Conservation (phyloP, 2,888 invertebrate species). For the Lapara coniferarum region DNA sequence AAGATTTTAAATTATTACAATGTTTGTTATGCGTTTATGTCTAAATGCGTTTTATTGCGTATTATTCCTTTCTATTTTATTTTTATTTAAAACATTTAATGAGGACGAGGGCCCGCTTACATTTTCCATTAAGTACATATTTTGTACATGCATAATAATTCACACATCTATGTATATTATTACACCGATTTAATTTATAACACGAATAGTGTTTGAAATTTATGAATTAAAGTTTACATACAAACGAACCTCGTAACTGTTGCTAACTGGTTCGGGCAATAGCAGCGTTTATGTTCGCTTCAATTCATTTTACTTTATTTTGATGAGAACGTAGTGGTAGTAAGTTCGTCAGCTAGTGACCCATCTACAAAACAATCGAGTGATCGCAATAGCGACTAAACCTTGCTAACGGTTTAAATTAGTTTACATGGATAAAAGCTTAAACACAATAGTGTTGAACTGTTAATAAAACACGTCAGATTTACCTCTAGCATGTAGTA, state of each 20-base stretch:
- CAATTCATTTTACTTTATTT: neutral
- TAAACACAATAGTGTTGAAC: neutral
- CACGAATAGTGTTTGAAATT: neutral
- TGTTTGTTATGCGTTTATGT: slow-evolving; percentile 18
- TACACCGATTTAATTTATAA: neutral
- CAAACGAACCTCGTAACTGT: neutral
- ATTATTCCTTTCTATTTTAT: neutral
- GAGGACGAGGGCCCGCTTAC: neutral
- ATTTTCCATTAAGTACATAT: neutral
- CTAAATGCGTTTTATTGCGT: slow-evolving; percentile 15
- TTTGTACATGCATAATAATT: neutral
- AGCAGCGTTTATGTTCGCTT: neutral
- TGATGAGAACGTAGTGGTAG: too few species aligned
- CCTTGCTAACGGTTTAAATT: neutral
- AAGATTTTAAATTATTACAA: slow-evolving; percentile 20
- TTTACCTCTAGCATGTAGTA: neutral
- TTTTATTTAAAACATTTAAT: neutral
- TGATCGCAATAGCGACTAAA: neutral
- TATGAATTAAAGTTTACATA: neutral
- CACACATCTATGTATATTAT: neutral
- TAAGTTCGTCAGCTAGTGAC: neutral
- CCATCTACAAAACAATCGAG: neutral
- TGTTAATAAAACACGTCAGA: neutral
- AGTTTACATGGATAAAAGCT: too few species aligned
- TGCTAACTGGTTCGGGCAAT: neutral